Evolutionary conservation across 2,113 vertebrate species (phyloP), one percentile per base, ranked within the genome.

Genomic region (Trochalopteron elliotii): DNA sequence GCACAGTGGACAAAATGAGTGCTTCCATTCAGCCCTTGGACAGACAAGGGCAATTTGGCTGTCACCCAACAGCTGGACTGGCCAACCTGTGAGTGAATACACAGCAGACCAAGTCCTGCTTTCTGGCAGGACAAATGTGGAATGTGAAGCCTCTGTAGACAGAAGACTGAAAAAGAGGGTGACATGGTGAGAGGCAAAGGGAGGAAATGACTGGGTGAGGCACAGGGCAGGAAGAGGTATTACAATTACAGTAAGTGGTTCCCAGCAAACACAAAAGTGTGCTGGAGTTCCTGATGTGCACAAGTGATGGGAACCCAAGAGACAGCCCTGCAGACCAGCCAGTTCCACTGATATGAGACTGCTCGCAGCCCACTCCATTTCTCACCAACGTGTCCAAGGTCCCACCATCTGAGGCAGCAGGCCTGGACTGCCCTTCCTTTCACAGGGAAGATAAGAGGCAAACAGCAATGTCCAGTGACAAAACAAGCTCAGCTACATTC

Each of bases 221-320:
- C 47, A 15, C 15, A 3, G 12, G 20, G 19, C 56, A 39, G 47
- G 47, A 84, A 37, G 24, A 60, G 28, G 20, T 42, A 68, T 0
- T 37, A 45, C 22, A 80, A 68, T 0, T 37, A 45, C 22, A 80
- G 39, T 11, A n/a, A 45, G n/a, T 49, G 31, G 22, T n/a, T 61
- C 31, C 81, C 42, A 77, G 50, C 37, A 91, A 76, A 67, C 25
- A 65, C 0, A 0, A 9, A 86, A 65, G 16, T 47, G 33, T 60
- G 35, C 40, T 28, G 35, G 28, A 69, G 22, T 22, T 83, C 86
- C 37, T 44, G 15, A 72, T 2, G 8, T 15, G 44, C 49, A 42
- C n/a, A 12, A 64, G 21, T 24, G 42, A 55, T 1, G 0, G 14
- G 5, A 44, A 79, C 10, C 12, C 4, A 1, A 61, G 40, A 14